A percentile compares a stretch with the other conserved stretches of the same genome.
phyloP scores from a whole-genome alignment of 1,140 invertebrate species.

The Ips typographus region DNA sequence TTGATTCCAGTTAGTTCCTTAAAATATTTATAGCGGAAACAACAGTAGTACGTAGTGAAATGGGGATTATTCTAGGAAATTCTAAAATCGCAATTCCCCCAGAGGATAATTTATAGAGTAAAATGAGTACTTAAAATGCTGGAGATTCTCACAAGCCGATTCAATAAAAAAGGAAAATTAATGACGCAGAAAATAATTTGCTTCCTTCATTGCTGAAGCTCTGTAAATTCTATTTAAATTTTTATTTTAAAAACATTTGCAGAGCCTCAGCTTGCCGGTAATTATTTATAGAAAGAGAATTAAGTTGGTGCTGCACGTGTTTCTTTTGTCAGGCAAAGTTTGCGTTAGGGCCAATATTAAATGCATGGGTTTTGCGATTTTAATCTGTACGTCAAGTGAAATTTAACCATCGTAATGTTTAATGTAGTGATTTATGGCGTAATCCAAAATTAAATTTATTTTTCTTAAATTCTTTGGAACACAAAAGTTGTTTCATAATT shows the following conservation, averaged over 20 bases:
- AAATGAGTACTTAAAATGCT: constrained; percentile 5
- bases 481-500: neutral
- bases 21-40: too few relatives aligned
- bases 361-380: constrained; percentile 1
- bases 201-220: constrained; percentile 1
- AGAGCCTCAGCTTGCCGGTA: neutral
- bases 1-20: too few relatives aligned
- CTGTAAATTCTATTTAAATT: neutral
- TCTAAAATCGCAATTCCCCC: neutral
- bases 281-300: constrained; percentile 3
- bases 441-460: neutral
- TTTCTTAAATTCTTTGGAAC: neutral
- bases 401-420: neutral
- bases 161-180: constrained; percentile 2
- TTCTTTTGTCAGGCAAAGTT: neutral
- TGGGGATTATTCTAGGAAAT: too few relatives aligned
- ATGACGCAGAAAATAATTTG: constrained; percentile 1
- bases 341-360: neutral
- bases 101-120: neutral
- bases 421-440: neutral
- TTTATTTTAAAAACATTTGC: constrained; percentile 2
- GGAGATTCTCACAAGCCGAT: constrained; percentile 1
- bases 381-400: neutral
- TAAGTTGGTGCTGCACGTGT: constrained; percentile 1
- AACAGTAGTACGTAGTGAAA: too few relatives aligned